Conservation (phyloP, 2,888 invertebrate species). For the Drosophila rellima region DNA sequence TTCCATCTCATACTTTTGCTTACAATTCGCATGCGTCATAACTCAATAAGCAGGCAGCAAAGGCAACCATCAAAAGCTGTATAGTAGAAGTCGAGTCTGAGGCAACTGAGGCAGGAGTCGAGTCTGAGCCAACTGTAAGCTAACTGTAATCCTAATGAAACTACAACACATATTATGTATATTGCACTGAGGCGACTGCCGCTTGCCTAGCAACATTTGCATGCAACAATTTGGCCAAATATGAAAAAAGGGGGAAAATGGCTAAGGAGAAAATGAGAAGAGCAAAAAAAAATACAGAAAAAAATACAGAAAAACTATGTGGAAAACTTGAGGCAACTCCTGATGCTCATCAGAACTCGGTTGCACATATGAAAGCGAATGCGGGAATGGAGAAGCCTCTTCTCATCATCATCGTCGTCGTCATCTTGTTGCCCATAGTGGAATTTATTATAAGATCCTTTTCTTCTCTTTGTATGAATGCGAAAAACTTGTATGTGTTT, state of each 20-base stretch:
- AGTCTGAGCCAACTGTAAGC: constrained; percentile 45
- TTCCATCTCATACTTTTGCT: constrained; percentile 59
- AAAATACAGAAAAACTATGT: constrained; percentile 15
- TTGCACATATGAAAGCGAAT: constrained; percentile 52
- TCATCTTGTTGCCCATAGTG: constrained; percentile 74
- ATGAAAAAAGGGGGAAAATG: constrained; percentile 13
- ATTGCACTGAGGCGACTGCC: constrained; percentile 40
- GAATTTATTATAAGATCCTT: constrained; percentile 80
- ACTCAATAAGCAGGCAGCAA: constrained; percentile 71
- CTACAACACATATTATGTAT: constrained; percentile 72
- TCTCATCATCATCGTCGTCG: constrained; percentile 53
- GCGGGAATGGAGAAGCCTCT: constrained; percentile 40
- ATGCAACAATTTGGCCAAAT: constrained; percentile 77
- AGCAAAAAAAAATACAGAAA: neutral
- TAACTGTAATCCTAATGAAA: constrained; percentile 82
- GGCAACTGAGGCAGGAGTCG: constrained; percentile 21
- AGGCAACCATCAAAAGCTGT: constrained; percentile 37
- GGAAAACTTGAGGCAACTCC: constrained; percentile 48
- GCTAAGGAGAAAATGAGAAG: neutral
- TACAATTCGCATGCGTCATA: constrained; percentile 77
- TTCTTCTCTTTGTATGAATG: constrained; percentile 73
- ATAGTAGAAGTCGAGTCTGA: neutral
- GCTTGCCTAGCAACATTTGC: constrained; percentile 66
- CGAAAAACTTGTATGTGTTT: constrained; percentile 44
- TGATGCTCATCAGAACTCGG: constrained; percentile 43